Percentiles rank a stretch among this genome's conserved stretches.
Evolutionary conservation across 2,113 vertebrate genomes (phyloP).

Genomic region (Suricata suricatta): DNA sequence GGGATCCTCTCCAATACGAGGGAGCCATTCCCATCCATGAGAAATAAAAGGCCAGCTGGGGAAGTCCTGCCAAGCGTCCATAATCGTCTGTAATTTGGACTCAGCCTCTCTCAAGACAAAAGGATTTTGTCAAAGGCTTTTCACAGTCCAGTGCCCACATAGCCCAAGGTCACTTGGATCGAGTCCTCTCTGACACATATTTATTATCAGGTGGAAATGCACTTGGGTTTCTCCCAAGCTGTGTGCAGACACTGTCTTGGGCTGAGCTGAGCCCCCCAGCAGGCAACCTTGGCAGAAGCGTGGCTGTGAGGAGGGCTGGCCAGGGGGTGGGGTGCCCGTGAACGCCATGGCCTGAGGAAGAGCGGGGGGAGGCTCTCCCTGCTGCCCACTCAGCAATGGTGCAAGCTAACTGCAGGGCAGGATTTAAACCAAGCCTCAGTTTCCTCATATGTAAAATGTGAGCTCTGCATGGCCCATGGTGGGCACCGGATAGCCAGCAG

Average conservation of each 20-base stretch:
- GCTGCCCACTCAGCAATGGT: background rate
- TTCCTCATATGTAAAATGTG: background rate
- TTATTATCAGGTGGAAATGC: constrained; percentile 73
- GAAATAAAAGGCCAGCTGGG: background rate
- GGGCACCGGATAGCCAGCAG: accelerated
- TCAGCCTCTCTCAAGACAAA: constrained; percentile 60
- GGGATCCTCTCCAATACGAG: background rate
- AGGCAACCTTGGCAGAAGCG: background rate
- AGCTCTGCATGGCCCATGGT: no score
- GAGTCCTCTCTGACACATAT: constrained; percentile 71
- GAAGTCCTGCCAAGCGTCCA: background rate
- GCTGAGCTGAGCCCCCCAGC: constrained; percentile 31
- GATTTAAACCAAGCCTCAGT: background rate
- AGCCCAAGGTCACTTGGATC: constrained; percentile 78
- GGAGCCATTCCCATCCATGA: background rate
- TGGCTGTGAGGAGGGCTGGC: background rate
- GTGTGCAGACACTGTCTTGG: constrained; percentile 47
- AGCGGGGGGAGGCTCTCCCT: no score
- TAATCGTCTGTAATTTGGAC: constrained; percentile 74
- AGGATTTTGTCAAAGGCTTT: constrained; percentile 78
- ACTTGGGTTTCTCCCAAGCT: constrained; percentile 31
- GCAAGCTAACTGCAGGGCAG: background rate
- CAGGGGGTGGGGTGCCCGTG: accelerated
- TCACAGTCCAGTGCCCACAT: constrained; percentile 60
- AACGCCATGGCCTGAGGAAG: background rate